These are phyloP conservation scores for Coelopa pilipes DNA, from an alignment of 2,888 invertebrate species.

Conservation along the genomic window DNA sequence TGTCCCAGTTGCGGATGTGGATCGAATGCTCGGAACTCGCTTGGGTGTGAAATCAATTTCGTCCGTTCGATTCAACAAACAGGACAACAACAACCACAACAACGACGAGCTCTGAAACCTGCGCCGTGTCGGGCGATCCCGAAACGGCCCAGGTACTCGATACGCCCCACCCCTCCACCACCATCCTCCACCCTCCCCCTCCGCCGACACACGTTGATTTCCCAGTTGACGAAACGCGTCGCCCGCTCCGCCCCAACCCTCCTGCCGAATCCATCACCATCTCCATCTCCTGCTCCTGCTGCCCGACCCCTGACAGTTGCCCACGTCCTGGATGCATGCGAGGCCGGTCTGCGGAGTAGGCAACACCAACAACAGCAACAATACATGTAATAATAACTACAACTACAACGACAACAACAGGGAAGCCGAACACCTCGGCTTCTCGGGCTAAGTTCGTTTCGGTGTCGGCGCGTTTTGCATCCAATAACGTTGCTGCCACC, in stretches of 20 bases:
- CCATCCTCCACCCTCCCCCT: no score
- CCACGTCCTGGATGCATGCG: constrained; percentile 2
- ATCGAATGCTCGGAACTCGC: constrained; percentile 36
- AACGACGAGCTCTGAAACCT: constrained; percentile 2
- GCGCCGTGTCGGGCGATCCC: constrained; percentile 26
- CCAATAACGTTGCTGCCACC: constrained; percentile 7
- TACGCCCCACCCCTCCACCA: not conserved
- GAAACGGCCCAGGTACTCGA: constrained; percentile 28
- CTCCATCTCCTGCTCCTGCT: no score
- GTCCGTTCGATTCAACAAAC: constrained; percentile 44
- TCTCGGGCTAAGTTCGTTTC: constrained; percentile 39
- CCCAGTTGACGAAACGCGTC: constrained; percentile 38
- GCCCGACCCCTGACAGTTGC: not conserved
- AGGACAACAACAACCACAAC: constrained; percentile 9
- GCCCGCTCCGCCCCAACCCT: not conserved
- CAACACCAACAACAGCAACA: not conserved
- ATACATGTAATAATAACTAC: not conserved
- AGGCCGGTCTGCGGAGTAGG: not conserved
- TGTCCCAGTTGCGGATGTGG: constrained; percentile 32
- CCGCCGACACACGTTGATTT: not conserved
- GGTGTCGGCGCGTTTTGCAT: constrained; percentile 33
- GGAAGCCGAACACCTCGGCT: not conserved
- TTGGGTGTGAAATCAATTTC: constrained; percentile 50
- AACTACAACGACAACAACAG: constrained; percentile 29
- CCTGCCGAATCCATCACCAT: not conserved